Base-by-base conservation (phyloP, 2,888 invertebrate species). In the Marronus borbonicus region DNA sequence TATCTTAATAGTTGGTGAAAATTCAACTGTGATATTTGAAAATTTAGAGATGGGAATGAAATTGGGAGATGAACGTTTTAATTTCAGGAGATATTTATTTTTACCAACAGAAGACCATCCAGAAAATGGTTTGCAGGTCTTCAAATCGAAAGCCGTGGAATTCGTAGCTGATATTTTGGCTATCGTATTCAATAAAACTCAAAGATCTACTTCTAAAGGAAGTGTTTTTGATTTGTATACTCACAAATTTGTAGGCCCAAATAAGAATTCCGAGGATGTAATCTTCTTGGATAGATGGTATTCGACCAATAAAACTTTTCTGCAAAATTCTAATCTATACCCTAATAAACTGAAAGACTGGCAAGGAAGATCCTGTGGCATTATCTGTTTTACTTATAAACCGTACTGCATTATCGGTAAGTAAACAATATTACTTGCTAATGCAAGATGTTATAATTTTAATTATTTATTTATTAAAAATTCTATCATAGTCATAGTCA, bases 321-420 rank as follows among this genome's bases (percentile, higher is more conserved):
- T 74, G 28, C n/a, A 62, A 12, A 74, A 78, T 31, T 76, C 52
- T 55, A 74, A 82, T 83, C 82, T 85, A 44, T 85, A 80, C 80
- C 83, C 83, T 5, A 80, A 85, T 79, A 85, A 85, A 82, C 58
- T 85, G 14, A 39, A 28, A 3, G 78, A 85, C 79, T 82, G 86
- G 78, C 76, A 83, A 76, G 86, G 87, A 55, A 84, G 86, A 86
- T 83, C 81, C 0, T 82, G 92, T 4, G 90, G 87, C 84, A 88
- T 91, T 36, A 91, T 92, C 10, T 89, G 90, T 77, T 92, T 93
- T 84, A 90, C 89, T 50, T 93, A 93, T 83, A 90, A 90, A 82
- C 93, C 93, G 0, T 93, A 92, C 83, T 88, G 88, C n/a, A 86
- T 92, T 74, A 80, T 86, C 39, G 86, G 88, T 87, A 84, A 83